Conservation (phyloP, 2,797 vertebrate species). For the Leptoclinus maculatus region DNA sequence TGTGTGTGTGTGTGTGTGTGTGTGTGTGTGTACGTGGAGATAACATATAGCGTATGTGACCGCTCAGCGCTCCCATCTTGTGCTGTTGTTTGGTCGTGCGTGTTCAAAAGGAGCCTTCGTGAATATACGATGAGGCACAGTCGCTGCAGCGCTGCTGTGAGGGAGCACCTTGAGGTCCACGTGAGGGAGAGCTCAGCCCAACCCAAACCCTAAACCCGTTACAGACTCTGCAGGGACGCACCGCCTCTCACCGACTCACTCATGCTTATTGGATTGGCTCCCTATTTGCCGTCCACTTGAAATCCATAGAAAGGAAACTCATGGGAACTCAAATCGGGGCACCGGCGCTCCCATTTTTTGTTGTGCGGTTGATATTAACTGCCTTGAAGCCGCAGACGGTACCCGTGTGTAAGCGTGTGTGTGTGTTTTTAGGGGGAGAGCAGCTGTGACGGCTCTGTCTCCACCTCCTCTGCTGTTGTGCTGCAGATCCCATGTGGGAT, state of each 20-base stretch:
- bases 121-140: constrained; percentile 27
- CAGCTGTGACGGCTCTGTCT: constrained; percentile 37
- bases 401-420: neutral
- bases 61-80: neutral
- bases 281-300: constrained; percentile 34
- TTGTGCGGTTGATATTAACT: neutral
- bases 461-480: constrained; percentile 36
- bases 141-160: constrained; percentile 1
- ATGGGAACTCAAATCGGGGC: constrained; percentile 21
- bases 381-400: neutral
- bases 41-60: neutral
- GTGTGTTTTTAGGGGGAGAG: constrained; percentile 5
- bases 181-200: constrained; percentile 65
- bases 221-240: constrained; percentile 37
- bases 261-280: constrained; percentile 40
- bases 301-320: constrained; percentile 38
- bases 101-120: neutral
- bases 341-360: neutral
- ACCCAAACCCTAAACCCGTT: constrained; percentile 43
- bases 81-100: neutral
- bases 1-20: too few species aligned
- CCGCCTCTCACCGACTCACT: constrained; percentile 34
- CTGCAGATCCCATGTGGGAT: constrained; percentile 29
- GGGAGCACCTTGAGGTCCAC: constrained; percentile 69
- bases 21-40: neutral